These are phyloP conservation scores for Pemphredon lugubris DNA, from an alignment of 2,888 invertebrate species.

Conservation along the genomic window DNA sequence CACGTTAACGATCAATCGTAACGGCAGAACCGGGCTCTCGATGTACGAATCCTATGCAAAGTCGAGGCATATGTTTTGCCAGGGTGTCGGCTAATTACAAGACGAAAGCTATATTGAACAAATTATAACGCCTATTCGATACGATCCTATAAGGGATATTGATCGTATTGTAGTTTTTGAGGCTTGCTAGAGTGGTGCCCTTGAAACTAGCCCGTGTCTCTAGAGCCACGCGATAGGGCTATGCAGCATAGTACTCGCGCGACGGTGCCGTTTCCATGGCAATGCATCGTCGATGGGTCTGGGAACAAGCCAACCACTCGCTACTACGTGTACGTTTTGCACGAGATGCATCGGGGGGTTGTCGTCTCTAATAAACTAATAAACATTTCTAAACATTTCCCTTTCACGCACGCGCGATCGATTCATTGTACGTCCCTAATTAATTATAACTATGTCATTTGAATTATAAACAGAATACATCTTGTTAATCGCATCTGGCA, in stretches of 20 bases:
- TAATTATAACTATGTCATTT: too few species aligned
- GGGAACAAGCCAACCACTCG: constrained; percentile 42
- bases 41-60: too few species aligned
- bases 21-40: too few species aligned
- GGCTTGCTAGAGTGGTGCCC: constrained; percentile 36
- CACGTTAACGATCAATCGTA: too few species aligned
- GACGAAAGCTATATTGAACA: neutral
- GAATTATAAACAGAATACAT: too few species aligned
- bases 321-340: constrained; percentile 17
- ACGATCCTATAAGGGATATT: constrained; percentile 24
- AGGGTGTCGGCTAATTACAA: too few species aligned
- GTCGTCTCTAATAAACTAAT: constrained; percentile 10
- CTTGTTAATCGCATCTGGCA: too few species aligned
- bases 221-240: constrained; percentile 32
- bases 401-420: too few species aligned
- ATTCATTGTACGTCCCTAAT: too few species aligned
- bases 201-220: constrained; percentile 52
- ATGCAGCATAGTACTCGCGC: constrained; percentile 29
- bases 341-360: constrained; percentile 18
- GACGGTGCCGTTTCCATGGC: constrained; percentile 65
- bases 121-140: neutral
- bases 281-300: constrained; percentile 59
- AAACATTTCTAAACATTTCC: too few species aligned
- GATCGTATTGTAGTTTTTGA: constrained; percentile 40
- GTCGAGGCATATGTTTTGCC: too few species aligned